phyloP scores from a whole-genome alignment of 2,888 invertebrate genomes.

The Anarsia innoxiella region DNA sequence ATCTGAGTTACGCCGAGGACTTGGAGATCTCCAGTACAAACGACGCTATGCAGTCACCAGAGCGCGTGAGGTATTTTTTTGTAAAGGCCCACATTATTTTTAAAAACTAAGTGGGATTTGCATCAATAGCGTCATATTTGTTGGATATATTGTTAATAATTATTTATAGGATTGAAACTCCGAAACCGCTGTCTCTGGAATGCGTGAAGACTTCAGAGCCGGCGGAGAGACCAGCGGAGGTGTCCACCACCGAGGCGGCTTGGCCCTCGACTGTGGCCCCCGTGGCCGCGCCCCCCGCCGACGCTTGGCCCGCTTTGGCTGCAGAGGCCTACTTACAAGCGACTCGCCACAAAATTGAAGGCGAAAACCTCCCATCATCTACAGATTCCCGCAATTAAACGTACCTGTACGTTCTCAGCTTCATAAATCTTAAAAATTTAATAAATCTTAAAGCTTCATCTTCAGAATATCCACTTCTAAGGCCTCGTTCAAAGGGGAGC shows the following conservation, averaged over 20 bases:
- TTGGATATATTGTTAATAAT: too few relatives aligned
- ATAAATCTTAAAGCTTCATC: too few relatives aligned
- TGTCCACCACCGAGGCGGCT: conserved; percentile 59
- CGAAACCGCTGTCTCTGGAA: conserved; percentile 62
- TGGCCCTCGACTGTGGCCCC: conserved; percentile 40
- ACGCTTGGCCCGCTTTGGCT: conserved; percentile 52
- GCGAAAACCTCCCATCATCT: conserved; percentile 66
- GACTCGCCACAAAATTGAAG: conserved; percentile 61
- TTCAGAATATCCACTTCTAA: too few relatives aligned
- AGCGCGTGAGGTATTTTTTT: conserved; percentile 70
- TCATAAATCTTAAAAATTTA: too few relatives aligned
- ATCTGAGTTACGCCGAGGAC: conserved; percentile 64
- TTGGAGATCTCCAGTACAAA: conserved; percentile 72
- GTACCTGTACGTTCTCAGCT: too few relatives aligned
- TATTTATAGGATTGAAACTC: conserved; percentile 57
- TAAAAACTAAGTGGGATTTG: too few relatives aligned
- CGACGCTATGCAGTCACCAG: conserved; percentile 69
- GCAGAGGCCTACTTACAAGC: conserved; percentile 62
- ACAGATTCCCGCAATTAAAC: conserved; percentile 67
- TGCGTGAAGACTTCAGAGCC: conserved; percentile 43
- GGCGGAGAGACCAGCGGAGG: conserved; percentile 60
- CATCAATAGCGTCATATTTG: too few relatives aligned
- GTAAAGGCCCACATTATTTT: conserved; percentile 18
- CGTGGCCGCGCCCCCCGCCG: conserved; percentile 28
- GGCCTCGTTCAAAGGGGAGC: too few relatives aligned